Evolutionary conservation across 1,140 invertebrate species (phyloP), one percentile per base, ranked within the genome.

Genomic region (Popillia japonica): DNA sequence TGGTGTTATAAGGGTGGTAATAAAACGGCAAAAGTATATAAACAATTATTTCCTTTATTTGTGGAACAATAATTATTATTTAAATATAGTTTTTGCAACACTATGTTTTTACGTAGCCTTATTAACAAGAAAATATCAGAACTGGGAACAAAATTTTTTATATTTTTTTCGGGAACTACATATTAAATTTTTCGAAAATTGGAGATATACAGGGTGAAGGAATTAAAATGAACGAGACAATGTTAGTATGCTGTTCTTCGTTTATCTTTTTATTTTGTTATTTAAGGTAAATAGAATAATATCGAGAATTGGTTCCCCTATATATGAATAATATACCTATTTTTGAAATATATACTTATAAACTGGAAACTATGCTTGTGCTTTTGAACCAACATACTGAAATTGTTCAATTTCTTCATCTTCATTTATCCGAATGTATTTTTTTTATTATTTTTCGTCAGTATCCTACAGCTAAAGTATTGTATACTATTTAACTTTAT

Each of bases 61-160:
- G 61, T 27, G 0, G 61, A 74, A 74, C 41, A 74, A 74, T 74
- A 74, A 74, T 74, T 74, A 74, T 74, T 41, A 40, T 40, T 68
- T 68, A 68, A 68, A 68, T 68, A 68, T 68, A 68, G 22, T 68
- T 68, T 68, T 14, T 68, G 61, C 61, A 68, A 68, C 61, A 34
- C 61, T 68, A 68, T 68, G 20, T 68, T 68, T n/a, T 68, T 22
- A 68, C 22, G 22, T 68, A 68, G 61, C 61, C 27, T 68, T 55
- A 55, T 55, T 68, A 68, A 68, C 61, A 68, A 68, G 61, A 68
- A 68, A 68, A 68, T 68, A 68, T 68, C 61, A 68, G 61, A 74
- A 74, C 72, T 74, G 72, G 41, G 72, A 74, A 74, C 41, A 74
- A 74, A 74, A 74, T 74, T 40, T 68, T 27, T 22, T 23, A 11